A percentile compares a stretch with the other conserved stretches of the same genome.
Evolutionary conservation across 2,888 invertebrate genomes (phyloP).

Genomic region (Listrodromus nycthemerus): DNA sequence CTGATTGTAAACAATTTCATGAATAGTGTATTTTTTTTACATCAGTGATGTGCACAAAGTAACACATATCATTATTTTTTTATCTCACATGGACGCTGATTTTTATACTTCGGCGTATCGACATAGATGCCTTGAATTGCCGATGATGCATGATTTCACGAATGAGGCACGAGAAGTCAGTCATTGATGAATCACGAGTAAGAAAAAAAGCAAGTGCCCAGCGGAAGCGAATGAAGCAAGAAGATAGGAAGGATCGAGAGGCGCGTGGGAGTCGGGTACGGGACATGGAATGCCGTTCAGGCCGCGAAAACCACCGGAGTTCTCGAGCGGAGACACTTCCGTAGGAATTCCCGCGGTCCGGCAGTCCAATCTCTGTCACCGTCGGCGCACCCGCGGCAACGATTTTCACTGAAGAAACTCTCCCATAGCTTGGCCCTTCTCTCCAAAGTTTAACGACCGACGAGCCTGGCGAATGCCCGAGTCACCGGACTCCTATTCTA

Average conservation of each 20-base stretch:
- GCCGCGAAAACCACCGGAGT: constrained; percentile 28
- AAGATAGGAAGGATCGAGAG: background rate
- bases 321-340: constrained; percentile 38
- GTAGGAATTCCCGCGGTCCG: constrained; percentile 43
- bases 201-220: background rate
- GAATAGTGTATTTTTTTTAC: no score
- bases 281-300: constrained; percentile 50
- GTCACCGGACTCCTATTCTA: constrained; percentile 51
- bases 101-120: no score
- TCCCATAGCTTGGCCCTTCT: constrained; percentile 29
- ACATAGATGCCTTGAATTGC: background rate
- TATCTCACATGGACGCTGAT: background rate
- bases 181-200: background rate
- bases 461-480: constrained; percentile 50
- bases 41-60: no score
- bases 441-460: constrained; percentile 55
- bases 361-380: constrained; percentile 16
- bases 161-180: background rate
- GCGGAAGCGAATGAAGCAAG: background rate
- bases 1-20: no score
- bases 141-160: background rate
- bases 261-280: background rate
- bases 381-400: constrained; percentile 12
- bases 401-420: constrained; percentile 47
- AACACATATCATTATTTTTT: no score